Evolutionary conservation across 37 sponge, comb jelly and placozoan genomes (phyloP).

Genomic region (Aplysina aerophoba): DNA sequence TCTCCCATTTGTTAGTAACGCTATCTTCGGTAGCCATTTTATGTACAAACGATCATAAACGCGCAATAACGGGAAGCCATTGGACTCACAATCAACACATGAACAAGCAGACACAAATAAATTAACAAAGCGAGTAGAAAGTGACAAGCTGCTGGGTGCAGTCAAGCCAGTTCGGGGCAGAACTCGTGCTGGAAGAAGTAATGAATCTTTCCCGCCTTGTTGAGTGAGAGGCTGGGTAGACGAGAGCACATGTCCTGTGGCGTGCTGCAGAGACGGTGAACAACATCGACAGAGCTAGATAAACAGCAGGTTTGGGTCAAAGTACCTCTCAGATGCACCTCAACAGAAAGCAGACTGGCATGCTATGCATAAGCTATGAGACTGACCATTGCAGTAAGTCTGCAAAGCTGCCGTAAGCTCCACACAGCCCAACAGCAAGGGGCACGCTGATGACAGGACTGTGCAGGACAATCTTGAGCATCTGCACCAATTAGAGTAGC

Average conservation of each 20-base stretch:
- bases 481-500: background rate
- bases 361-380: background rate
- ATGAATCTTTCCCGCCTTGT: background rate
- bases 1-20: background rate
- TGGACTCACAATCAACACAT: too few relatives aligned
- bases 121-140: background rate
- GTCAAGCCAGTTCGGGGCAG: background rate
- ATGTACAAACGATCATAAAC: too few relatives aligned
- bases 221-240: slow-evolving; percentile 18
- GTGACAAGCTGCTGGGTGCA: background rate
- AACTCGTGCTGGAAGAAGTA: slow-evolving; percentile 38
- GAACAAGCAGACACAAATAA: too few relatives aligned
- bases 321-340: too few relatives aligned
- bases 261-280: slow-evolving; percentile 4
- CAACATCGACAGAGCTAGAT: background rate
- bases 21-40: too few relatives aligned
- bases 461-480: slow-evolving; percentile 34
- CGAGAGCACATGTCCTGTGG: slow-evolving; percentile 21
- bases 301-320: too few relatives aligned
- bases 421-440: slow-evolving; percentile 36
- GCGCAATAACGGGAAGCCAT: too few relatives aligned
- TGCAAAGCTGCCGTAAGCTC: background rate
- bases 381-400: slow-evolving; percentile 35
- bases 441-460: slow-evolving; percentile 29
- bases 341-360: too few relatives aligned